A percentile compares a stretch with the other conserved stretches of the same genome.
phyloP scores from a whole-genome alignment of 2,113 vertebrate species.

The Phycodurus eques region DNA sequence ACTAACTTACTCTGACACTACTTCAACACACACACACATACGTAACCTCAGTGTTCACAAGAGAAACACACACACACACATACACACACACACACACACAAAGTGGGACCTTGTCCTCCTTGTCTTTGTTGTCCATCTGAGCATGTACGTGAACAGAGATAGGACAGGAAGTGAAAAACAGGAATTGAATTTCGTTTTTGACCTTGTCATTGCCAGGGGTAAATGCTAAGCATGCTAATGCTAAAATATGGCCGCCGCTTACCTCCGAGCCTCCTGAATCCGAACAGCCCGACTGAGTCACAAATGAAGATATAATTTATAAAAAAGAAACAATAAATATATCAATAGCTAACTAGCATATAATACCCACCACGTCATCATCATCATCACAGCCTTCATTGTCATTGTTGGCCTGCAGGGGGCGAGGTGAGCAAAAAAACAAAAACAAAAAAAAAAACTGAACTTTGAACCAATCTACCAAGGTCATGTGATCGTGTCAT shows the following conservation, averaged over 20 bases:
- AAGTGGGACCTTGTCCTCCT: slow-evolving; percentile 61
- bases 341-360: neutral
- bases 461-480: neutral
- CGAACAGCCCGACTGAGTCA: slow-evolving; percentile 66
- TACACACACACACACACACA: neutral
- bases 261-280: slow-evolving; percentile 73
- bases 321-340: slow-evolving; percentile 6
- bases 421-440: neutral
- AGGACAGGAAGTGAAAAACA: neutral
- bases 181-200: neutral
- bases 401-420: slow-evolving; percentile 51
- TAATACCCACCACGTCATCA: slow-evolving; percentile 64
- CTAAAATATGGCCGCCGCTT: slow-evolving; percentile 11
- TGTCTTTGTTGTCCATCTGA: slow-evolving; percentile 72
- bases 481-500: neutral
- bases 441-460: slow-evolving; percentile 2
- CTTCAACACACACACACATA: slow-evolving; percentile 14
- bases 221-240: neutral
- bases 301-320: neutral
- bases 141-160: neutral
- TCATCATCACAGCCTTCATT: slow-evolving; percentile 41
- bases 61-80: neutral
- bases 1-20: neutral
- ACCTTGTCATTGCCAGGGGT: too few species aligned
- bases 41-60: too few species aligned